Conservation (phyloP, 2,113 vertebrate species). For the Anguilla japonica region DNA sequence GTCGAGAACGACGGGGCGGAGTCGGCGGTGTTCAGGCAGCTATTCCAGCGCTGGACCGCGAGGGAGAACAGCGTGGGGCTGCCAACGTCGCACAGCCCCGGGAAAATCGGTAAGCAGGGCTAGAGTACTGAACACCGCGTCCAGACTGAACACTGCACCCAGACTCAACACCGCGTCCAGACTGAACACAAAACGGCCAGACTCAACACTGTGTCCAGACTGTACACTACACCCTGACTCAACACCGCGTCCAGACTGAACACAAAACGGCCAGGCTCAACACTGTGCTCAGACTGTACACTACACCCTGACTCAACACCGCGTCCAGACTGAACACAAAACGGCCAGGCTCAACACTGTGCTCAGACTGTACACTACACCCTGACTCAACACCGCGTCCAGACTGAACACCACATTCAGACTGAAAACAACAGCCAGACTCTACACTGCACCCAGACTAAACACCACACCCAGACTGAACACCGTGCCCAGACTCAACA, state of each 20-base stretch:
- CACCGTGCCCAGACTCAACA: neutral
- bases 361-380: neutral
- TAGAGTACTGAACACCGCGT: neutral
- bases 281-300: neutral
- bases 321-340: neutral
- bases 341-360: neutral
- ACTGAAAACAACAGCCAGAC: neutral
- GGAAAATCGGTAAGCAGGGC: constrained; percentile 75
- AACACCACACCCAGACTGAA: neutral
- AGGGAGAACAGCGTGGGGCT: constrained; percentile 65
- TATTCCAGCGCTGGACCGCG: constrained; percentile 83
- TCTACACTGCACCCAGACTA: neutral
- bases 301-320: too few species aligned
- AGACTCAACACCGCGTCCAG: neutral
- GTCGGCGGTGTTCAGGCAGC: constrained; percentile 78
- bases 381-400: neutral
- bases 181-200: neutral
- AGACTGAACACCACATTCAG: neutral
- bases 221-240: neutral
- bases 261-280: neutral
- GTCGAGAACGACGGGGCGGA: constrained; percentile 79
- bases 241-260: neutral
- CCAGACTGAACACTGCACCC: neutral
- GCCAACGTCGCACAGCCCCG: constrained; percentile 68
- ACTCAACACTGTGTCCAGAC: neutral